phyloP scores from a whole-genome alignment of 2,113 vertebrate genomes.

The Pedetes capensis region DNA sequence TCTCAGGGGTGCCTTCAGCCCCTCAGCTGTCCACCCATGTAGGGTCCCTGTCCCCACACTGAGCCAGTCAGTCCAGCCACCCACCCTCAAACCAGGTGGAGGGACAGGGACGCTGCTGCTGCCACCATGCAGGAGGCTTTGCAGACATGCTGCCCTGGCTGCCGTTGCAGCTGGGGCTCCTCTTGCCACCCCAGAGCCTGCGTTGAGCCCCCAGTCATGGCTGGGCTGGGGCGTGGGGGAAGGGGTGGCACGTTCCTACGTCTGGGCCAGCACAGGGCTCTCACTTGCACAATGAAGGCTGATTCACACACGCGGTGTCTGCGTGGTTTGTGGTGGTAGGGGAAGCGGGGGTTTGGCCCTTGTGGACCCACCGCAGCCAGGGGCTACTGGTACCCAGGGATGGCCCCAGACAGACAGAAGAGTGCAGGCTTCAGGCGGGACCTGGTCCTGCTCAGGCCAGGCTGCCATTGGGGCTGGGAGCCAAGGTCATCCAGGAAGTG shows the following conservation, averaged over 20 bases:
- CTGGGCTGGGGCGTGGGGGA: background rate
- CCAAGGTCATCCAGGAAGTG: background rate
- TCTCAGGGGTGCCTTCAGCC: background rate
- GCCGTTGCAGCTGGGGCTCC: accelerated
- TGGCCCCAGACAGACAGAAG: background rate
- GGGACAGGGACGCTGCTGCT: too few species aligned
- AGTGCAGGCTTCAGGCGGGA: too few species aligned
- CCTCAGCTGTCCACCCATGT: background rate
- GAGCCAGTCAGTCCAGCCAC: background rate
- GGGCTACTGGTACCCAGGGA: background rate
- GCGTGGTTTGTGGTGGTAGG: background rate
- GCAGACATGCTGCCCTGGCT: background rate
- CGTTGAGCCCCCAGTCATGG: background rate
- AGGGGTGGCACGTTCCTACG: background rate
- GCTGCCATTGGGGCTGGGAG: background rate
- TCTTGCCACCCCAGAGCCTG: accelerated
- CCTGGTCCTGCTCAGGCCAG: background rate
- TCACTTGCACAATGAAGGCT: constrained; percentile 20
- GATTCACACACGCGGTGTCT: background rate
- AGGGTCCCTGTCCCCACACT: background rate
- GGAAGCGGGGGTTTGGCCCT: accelerated
- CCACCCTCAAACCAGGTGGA: background rate
- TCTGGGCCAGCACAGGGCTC: background rate
- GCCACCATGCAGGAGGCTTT: background rate
- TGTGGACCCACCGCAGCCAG: accelerated